Conservation (phyloP, 2,113 vertebrate genomes). For the Rhea americana region DNA sequence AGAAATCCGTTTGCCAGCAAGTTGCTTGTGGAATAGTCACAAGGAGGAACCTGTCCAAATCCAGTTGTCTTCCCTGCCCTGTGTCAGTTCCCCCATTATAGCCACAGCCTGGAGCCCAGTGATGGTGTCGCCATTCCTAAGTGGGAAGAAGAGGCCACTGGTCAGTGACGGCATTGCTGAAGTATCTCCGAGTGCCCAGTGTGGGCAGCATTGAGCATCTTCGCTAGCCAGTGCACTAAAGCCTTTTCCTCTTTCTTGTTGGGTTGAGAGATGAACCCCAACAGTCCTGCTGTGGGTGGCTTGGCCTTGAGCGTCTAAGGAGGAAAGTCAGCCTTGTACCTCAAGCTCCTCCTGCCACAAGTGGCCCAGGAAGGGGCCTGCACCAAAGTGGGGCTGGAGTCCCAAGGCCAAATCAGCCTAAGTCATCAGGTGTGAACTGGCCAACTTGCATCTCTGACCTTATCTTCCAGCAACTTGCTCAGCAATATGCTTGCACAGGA, state of each 20-base stretch:
- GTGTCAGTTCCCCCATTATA: not conserved
- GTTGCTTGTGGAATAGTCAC: not conserved
- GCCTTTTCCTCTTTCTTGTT: not conserved
- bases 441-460: rapidly evolving
- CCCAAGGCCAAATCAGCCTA: not conserved
- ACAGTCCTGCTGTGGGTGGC: rapidly evolving
- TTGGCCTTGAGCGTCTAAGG: not conserved
- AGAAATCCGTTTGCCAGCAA: not conserved
- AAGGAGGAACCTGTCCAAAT: too few species aligned
- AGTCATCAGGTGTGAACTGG: not conserved
- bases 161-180: not conserved
- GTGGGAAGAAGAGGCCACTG: not conserved
- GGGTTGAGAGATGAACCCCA: not conserved
- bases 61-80: too few species aligned
- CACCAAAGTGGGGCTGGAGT: not conserved
- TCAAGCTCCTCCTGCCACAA: not conserved
- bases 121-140: rapidly evolving
- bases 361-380: not conserved
- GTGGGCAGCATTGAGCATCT: not conserved
- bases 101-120: not conserved
- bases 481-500: rapidly evolving
- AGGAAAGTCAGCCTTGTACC: not conserved
- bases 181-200: not conserved
- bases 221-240: not conserved
- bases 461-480: not conserved